These are phyloP conservation scores for Xestia xanthographa DNA, from an alignment of 2,888 invertebrate species.

Conservation along the genomic window DNA sequence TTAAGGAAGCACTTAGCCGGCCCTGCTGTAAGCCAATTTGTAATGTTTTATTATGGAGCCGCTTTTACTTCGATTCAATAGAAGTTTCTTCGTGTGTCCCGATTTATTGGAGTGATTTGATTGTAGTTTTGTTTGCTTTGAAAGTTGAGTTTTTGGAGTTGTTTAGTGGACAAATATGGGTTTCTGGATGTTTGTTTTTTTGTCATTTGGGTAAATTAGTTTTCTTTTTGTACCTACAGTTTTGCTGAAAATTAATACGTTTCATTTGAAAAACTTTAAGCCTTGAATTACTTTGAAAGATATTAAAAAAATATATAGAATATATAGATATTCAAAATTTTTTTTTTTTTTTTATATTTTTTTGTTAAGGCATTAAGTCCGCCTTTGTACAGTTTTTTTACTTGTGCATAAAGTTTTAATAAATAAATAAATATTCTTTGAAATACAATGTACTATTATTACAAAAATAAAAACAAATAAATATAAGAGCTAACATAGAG, in stretches of 20 bases:
- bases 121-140: slow-evolving; percentile 48
- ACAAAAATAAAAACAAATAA: neutral
- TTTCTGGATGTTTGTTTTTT: neutral
- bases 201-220: neutral
- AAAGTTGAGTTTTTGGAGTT: neutral
- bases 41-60: slow-evolving; percentile 64
- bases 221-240: neutral
- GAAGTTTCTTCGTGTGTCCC: slow-evolving; percentile 52
- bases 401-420: too few relatives aligned
- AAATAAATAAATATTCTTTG: too few relatives aligned
- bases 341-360: too few relatives aligned
- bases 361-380: too few relatives aligned
- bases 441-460: neutral
- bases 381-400: too few relatives aligned
- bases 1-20: slow-evolving; percentile 72
- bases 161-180: neutral
- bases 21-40: slow-evolving; percentile 68
- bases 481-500: neutral
- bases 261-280: neutral
- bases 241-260: neutral
- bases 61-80: slow-evolving; percentile 57
- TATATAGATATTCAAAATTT: too few relatives aligned
- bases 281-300: neutral
- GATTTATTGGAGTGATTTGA: slow-evolving; percentile 47
- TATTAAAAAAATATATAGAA: too few relatives aligned